phyloP scores from a whole-genome alignment of 2,797 vertebrate genomes.

The Falco cherrug region DNA sequence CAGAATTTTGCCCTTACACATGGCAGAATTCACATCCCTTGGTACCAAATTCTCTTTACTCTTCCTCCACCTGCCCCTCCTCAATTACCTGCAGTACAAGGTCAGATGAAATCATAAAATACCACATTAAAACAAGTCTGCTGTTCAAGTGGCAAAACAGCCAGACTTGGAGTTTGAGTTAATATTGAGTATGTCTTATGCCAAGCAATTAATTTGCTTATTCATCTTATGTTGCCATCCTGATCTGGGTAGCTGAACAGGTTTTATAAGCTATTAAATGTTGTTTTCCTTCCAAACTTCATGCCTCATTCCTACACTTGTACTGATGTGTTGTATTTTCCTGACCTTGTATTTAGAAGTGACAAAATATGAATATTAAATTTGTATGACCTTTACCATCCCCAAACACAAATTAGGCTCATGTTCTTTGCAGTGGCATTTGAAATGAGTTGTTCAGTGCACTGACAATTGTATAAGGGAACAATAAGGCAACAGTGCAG shows the following conservation, averaged over 20 bases:
- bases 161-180: not conserved
- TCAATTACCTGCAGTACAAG: not conserved
- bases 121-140: not conserved
- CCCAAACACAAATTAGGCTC: not conserved
- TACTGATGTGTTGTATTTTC: not conserved
- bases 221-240: not conserved
- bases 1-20: not conserved
- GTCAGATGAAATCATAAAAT: not conserved
- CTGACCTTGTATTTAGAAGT: not conserved
- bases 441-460: not conserved
- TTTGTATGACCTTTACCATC: not conserved
- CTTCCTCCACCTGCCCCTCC: not conserved
- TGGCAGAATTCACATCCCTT: not conserved
- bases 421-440: not conserved
- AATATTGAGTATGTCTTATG: not conserved
- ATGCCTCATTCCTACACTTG: not conserved
- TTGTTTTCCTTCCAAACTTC: not conserved
- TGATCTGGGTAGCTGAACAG: not conserved
- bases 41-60: not conserved
- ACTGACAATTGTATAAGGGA: not conserved
- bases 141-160: not conserved
- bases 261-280: not conserved
- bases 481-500: not conserved
- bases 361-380: not conserved
- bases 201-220: not conserved